These are phyloP conservation scores for Drosophila silvestris DNA, from an alignment of 2,888 invertebrate species.

Conservation along the genomic window DNA sequence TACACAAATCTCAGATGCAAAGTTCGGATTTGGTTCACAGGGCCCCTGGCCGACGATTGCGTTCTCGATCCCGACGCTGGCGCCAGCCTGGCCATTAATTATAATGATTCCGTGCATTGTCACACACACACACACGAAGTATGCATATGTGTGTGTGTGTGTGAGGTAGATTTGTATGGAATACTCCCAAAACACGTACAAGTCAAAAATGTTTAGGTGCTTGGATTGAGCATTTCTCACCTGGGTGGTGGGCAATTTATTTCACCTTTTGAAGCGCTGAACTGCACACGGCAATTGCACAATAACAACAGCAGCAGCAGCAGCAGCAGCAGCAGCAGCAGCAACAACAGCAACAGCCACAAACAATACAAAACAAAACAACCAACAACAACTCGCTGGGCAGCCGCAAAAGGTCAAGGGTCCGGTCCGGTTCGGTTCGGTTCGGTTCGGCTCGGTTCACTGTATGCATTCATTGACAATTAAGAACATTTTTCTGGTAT, in stretches of 20 bases:
- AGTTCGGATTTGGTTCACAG: slow-evolving; percentile 53
- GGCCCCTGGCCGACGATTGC: slow-evolving; percentile 16
- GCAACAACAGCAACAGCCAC: slow-evolving; percentile 14
- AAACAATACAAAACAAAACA: slow-evolving; percentile 3
- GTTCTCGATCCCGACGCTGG: slow-evolving; percentile 50
- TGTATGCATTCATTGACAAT: slow-evolving; percentile 73
- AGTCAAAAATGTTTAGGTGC: slow-evolving; percentile 51
- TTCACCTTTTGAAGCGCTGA: slow-evolving; percentile 50
- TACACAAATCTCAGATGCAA: slow-evolving; percentile 51
- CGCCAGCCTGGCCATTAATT: slow-evolving; percentile 78
- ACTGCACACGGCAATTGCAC: slow-evolving; percentile 55
- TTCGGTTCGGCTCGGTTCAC: neutral
- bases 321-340: slow-evolving; percentile 12
- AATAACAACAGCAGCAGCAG: slow-evolving; percentile 30
- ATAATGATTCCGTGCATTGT: slow-evolving; percentile 68
- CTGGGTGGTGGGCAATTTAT: slow-evolving; percentile 70
- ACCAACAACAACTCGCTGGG: slow-evolving; percentile 34
- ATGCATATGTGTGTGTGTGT: neutral
- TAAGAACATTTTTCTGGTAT: slow-evolving; percentile 64
- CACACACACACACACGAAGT: slow-evolving; percentile 35
- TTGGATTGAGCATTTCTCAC: slow-evolving; percentile 53
- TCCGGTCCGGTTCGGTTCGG: slow-evolving; percentile 1
- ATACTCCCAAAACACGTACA: slow-evolving; percentile 46
- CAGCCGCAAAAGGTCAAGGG: slow-evolving; percentile 72
- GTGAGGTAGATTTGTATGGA: slow-evolving; percentile 7